These are phyloP conservation scores for Baronia brevicornis DNA, from an alignment of 2,888 invertebrate species.

Conservation along the genomic window DNA sequence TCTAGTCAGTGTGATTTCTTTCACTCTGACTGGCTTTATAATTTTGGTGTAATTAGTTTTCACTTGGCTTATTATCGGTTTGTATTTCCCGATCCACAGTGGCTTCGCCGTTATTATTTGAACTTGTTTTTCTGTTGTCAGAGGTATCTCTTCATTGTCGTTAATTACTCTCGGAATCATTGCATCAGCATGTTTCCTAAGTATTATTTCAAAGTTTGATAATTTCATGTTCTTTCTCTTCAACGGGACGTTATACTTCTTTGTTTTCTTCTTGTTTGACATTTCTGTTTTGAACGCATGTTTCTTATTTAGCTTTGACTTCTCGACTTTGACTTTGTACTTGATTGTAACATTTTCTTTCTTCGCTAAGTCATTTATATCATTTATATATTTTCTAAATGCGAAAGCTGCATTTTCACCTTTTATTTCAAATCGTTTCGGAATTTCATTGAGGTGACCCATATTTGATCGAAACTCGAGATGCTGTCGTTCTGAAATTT, in stretches of 20 bases:
- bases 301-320: slow-evolving; percentile 24
- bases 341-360: slow-evolving; percentile 39
- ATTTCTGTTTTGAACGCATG: slow-evolving; percentile 22
- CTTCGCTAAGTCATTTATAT: slow-evolving; percentile 40
- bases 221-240: slow-evolving; percentile 60
- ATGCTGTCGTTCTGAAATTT: slow-evolving; percentile 23
- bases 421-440: slow-evolving; percentile 42
- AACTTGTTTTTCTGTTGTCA: slow-evolving; percentile 29
- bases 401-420: slow-evolving; percentile 32
- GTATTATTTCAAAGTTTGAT: slow-evolving; percentile 50
- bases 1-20: slow-evolving; percentile 37
- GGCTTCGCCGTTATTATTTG: slow-evolving; percentile 31
- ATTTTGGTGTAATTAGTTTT: slow-evolving; percentile 46
- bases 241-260: slow-evolving; percentile 56
- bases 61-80: slow-evolving; percentile 40
- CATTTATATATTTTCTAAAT: slow-evolving; percentile 40
- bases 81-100: slow-evolving; percentile 42
- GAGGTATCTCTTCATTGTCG: slow-evolving; percentile 22
- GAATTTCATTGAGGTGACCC: slow-evolving; percentile 38
- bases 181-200: slow-evolving; percentile 46
- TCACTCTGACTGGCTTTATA: slow-evolving; percentile 46
- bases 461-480: slow-evolving; percentile 21
- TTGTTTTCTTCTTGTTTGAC: slow-evolving; percentile 34
- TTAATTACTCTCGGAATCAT: slow-evolving; percentile 25
- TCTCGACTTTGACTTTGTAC: slow-evolving; percentile 49